Conservation (phyloP, 2,888 invertebrate species). For the Villa cingulata region DNA sequence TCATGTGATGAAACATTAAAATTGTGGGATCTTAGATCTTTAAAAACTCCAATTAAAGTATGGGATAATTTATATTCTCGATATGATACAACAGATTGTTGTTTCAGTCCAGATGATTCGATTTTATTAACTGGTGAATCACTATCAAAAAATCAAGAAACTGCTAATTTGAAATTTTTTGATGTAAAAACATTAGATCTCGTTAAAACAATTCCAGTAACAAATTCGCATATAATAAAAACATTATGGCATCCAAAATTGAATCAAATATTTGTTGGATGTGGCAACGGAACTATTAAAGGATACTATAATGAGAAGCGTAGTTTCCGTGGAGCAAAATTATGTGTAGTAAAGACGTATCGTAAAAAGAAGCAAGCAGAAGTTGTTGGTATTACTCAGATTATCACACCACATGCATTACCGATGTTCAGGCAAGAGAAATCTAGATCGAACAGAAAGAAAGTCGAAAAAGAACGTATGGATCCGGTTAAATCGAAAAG, state of each 20-base stretch:
- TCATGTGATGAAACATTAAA: slow-evolving; percentile 89
- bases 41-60: slow-evolving; percentile 61
- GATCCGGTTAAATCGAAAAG: slow-evolving; percentile 72
- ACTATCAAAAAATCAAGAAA: slow-evolving; percentile 46
- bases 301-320: slow-evolving; percentile 80
- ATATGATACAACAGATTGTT: slow-evolving; percentile 69
- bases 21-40: slow-evolving; percentile 80
- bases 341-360: slow-evolving; percentile 72
- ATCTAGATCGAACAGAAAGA: slow-evolving; percentile 74
- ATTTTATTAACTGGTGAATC: slow-evolving; percentile 82
- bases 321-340: slow-evolving; percentile 79
- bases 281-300: slow-evolving; percentile 79
- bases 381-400: slow-evolving; percentile 78
- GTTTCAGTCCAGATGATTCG: slow-evolving; percentile 76
- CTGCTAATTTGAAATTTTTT: slow-evolving; percentile 65
- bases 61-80: slow-evolving; percentile 62
- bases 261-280: slow-evolving; percentile 91
- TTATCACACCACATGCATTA: slow-evolving; percentile 91
- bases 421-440: slow-evolving; percentile 90
- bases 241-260: slow-evolving; percentile 91
- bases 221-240: slow-evolving; percentile 73
- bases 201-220: slow-evolving; percentile 60
- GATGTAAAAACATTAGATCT: slow-evolving; percentile 61
- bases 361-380: slow-evolving; percentile 71
- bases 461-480: slow-evolving; percentile 79